Conservation (phyloP, 1,140 invertebrate genomes). For the Ptiloglossa arizonensis region DNA sequence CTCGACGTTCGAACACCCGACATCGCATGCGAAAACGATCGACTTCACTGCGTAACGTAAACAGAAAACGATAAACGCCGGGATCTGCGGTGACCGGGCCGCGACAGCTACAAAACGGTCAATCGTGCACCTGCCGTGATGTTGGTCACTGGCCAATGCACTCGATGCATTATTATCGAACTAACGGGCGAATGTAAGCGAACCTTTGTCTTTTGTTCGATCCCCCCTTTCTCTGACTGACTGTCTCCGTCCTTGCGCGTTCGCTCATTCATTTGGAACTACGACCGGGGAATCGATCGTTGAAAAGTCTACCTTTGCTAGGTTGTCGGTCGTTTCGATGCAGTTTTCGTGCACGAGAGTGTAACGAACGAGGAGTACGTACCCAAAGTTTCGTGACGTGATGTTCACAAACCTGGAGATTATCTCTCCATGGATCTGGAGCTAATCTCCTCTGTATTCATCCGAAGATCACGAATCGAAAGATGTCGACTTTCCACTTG, state of each 20-base stretch:
- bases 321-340: neutral
- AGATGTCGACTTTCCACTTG: too few species aligned
- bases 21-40: slow-evolving; percentile 1
- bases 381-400: too few species aligned
- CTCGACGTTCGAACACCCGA: slow-evolving; percentile 9
- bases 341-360: slow-evolving; percentile 46
- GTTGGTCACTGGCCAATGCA: slow-evolving; percentile 49
- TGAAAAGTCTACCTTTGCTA: neutral
- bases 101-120: slow-evolving; percentile 24
- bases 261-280: neutral
- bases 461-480: too few species aligned
- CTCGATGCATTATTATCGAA: slow-evolving; percentile 43
- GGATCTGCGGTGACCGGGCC: neutral
- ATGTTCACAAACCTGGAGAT: too few species aligned
- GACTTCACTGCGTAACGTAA: neutral
- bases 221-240: neutral
- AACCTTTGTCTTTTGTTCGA: neutral
- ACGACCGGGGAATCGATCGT: neutral
- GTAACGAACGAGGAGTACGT: slow-evolving; percentile 28
- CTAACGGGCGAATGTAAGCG: slow-evolving; percentile 4
- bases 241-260: neutral
- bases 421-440: too few species aligned
- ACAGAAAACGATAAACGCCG: slow-evolving; percentile 30
- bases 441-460: too few species aligned
- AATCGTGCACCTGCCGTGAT: slow-evolving; percentile 48